A percentile compares a stretch with the other conserved stretches of the same genome.
Evolutionary conservation across 2,888 invertebrate genomes (phyloP).

Genomic region (Drosophila stalkeri): DNA sequence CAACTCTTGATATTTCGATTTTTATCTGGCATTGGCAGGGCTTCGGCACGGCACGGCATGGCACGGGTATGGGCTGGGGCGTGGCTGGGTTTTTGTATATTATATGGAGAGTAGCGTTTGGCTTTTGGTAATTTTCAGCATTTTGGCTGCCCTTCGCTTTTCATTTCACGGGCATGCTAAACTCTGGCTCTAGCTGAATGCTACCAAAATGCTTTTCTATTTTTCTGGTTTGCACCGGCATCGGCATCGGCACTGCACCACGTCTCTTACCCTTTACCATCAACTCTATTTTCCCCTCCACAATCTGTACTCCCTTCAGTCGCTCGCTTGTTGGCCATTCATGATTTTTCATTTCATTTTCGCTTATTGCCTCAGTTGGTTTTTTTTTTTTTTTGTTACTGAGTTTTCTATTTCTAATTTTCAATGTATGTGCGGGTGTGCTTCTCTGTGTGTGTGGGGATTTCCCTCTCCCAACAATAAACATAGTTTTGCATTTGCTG

Average conservation of each 20-base stretch:
- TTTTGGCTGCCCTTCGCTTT: constrained; percentile 65
- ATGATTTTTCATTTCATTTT: constrained; percentile 82
- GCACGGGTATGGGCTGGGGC: not conserved
- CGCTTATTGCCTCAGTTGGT: constrained; percentile 76
- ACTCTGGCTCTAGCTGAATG: constrained; percentile 46
- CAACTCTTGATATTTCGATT: constrained; percentile 31
- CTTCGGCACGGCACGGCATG: not conserved
- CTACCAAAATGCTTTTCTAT: constrained; percentile 53
- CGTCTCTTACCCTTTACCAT: not conserved
- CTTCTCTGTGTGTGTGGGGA: constrained; percentile 27
- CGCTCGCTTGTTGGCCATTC: constrained; percentile 59
- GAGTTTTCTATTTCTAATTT: constrained; percentile 73
- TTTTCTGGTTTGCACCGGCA: constrained; percentile 45
- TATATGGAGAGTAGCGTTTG: constrained; percentile 14
- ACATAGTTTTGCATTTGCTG: constrained; percentile 55
- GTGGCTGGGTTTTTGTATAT: not conserved
- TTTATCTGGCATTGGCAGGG: constrained; percentile 24
- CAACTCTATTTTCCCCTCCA: not conserved
- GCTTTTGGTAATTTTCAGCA: constrained; percentile 64
- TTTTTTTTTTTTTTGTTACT: constrained; percentile 68
- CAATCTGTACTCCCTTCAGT: not conserved
- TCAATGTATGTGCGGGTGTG: constrained; percentile 38
- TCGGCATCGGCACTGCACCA: not conserved
- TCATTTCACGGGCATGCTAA: constrained; percentile 68
- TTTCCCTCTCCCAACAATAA: constrained; percentile 63